A percentile compares a stretch with the other conserved stretches of the same genome.
These are phyloP conservation scores for Caenorhabditis drosophilae DNA, from an alignment of 2,888 invertebrate genomes.

Conservation along the genomic window DNA sequence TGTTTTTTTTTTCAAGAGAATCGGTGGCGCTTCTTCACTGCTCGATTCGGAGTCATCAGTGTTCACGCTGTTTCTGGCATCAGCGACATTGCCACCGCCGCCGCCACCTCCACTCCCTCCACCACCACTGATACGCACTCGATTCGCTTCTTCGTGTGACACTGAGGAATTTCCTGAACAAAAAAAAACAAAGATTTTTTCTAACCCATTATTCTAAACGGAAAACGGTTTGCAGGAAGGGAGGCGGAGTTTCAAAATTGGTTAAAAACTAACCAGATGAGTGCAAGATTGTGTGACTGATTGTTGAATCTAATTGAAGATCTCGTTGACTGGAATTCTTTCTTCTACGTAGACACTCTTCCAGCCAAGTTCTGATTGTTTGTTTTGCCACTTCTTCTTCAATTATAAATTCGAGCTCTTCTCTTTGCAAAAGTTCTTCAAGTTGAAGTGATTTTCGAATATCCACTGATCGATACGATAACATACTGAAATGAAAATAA, in stretches of 20 bases:
- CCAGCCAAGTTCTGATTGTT: conserved; percentile 97
- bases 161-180: no score
- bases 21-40: conserved; percentile 23
- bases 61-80: conserved; percentile 15
- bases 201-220: no score
- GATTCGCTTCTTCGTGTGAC: background rate
- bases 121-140: background rate
- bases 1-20: conserved; percentile 40
- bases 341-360: conserved; percentile 93
- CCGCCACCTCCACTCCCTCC: background rate
- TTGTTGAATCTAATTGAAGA: background rate
- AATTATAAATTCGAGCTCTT: conserved; percentile 97
- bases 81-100: no score
- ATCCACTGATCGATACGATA: conserved; percentile 94
- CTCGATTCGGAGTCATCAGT: conserved; percentile 30
- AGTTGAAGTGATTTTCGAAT: conserved; percentile 94
- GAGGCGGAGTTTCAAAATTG: conserved; percentile 9
- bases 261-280: conserved; percentile 22
- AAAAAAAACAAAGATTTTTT: no score
- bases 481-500: conserved; percentile 77
- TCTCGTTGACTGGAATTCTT: conserved; percentile 71
- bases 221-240: conserved; percentile 9
- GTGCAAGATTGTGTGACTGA: conserved; percentile 4
- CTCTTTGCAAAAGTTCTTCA: conserved; percentile 92
- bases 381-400: conserved; percentile 91